A percentile compares a stretch with the other conserved stretches of the same genome.
Conservation (phyloP, 2,113 vertebrate genomes). For the Nyctibius bracteatus region DNA sequence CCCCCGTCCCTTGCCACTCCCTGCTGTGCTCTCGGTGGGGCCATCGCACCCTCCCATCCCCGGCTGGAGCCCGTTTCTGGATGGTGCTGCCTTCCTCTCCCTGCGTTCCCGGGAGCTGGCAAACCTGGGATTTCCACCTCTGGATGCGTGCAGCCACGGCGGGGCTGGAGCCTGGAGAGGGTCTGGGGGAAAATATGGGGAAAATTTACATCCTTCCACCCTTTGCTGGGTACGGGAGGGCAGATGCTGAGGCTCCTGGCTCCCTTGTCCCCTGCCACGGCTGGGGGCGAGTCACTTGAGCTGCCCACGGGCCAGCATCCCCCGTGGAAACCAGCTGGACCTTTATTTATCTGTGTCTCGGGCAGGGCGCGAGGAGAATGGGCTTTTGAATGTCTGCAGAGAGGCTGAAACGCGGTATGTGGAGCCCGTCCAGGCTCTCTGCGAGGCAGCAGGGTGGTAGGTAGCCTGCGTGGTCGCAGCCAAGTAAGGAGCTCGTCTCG, state of each 20-base stretch:
- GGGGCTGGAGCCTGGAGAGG: neutral
- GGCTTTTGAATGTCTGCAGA: neutral
- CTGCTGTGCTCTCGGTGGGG: too few species aligned
- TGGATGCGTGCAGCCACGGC: neutral
- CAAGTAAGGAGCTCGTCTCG: neutral
- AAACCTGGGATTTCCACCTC: neutral
- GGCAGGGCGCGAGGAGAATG: neutral
- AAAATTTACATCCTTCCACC: neutral
- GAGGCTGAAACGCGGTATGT: neutral
- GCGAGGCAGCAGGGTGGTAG: neutral
- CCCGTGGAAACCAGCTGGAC: neutral
- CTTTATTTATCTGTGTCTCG: neutral
- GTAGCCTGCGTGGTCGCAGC: fast-evolving
- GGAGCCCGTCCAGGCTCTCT: neutral
- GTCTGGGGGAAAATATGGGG: neutral
- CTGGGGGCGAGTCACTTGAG: neutral
- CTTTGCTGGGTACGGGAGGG: neutral
- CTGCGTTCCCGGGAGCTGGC: neutral
- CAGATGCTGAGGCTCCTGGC: neutral
- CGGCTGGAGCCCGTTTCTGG: too few species aligned
- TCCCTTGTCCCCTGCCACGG: neutral
- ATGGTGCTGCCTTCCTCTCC: neutral
- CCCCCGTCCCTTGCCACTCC: too few species aligned
- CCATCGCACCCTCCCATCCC: too few species aligned
- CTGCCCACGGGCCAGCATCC: neutral